Conservation (phyloP, 2,888 invertebrate genomes). For the Antheraea assamensis region DNA sequence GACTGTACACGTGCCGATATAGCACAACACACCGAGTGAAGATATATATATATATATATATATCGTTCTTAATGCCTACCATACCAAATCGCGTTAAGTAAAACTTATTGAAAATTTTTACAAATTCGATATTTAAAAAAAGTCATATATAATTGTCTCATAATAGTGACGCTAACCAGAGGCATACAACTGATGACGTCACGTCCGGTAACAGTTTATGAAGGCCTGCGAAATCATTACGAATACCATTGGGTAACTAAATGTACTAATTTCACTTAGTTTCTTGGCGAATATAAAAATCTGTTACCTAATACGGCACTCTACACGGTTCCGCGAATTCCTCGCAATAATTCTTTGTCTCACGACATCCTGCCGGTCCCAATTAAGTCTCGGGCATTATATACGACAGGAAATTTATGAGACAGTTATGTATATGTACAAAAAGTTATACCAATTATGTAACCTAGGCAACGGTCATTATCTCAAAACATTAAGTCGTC, state of each 20-base stretch:
- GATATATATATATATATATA: conserved; percentile 13
- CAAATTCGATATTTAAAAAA: too few species aligned
- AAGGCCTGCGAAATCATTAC: too few species aligned
- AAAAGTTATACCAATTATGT: conserved; percentile 12
- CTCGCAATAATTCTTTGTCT: conserved; percentile 4
- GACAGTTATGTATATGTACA: not conserved
- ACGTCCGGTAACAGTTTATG: too few species aligned
- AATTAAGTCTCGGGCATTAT: conserved; percentile 10
- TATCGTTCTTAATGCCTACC: conserved; percentile 5
- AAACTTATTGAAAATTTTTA: not conserved
- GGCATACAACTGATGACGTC: too few species aligned
- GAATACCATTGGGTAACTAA: too few species aligned
- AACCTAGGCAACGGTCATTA: conserved; percentile 13
- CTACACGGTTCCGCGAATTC: not conserved
- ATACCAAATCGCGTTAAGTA: conserved; percentile 13
- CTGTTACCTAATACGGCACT: not conserved
- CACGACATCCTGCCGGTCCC: conserved; percentile 2
- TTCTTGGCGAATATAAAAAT: not conserved
- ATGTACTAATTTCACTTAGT: too few species aligned
- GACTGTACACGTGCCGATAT: conserved; percentile 37
- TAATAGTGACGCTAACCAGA: too few species aligned
- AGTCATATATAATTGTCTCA: too few species aligned
- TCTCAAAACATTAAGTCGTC: conserved; percentile 4
- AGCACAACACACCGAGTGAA: conserved; percentile 39
- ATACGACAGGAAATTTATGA: conserved; percentile 4